A percentile compares a stretch with the other conserved stretches of the same genome.
Evolutionary conservation across 2,888 invertebrate species (phyloP).

Genomic region (Sesia apiformis): DNA sequence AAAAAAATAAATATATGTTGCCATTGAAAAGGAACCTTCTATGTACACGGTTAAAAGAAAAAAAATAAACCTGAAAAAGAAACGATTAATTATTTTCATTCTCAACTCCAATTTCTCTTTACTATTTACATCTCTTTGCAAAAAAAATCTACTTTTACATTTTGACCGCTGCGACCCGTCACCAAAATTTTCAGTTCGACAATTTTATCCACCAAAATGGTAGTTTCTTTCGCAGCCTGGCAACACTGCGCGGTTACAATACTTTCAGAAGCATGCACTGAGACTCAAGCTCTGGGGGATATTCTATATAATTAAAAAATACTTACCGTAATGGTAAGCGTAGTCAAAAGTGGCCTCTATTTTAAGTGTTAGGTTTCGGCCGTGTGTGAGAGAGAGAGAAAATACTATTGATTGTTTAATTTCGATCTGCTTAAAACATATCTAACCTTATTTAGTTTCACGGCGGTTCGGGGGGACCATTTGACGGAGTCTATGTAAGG

Average conservation of each 20-base stretch:
- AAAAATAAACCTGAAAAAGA: conserved; percentile 17
- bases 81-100: conserved; percentile 12
- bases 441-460: conserved; percentile 55
- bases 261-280: conserved; percentile 20
- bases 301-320: conserved; percentile 20
- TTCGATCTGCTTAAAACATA: conserved; percentile 41
- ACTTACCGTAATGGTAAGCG: background rate
- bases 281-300: conserved; percentile 7
- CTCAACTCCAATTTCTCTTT: background rate
- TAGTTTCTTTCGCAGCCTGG: conserved; percentile 8
- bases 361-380: background rate
- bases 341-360: background rate
- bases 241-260: conserved; percentile 13
- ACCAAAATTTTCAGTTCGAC: conserved; percentile 14
- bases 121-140: conserved; percentile 9
- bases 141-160: conserved; percentile 4
- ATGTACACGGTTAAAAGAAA: background rate
- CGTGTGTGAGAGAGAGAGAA: background rate
- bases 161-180: conserved; percentile 18
- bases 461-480: conserved; percentile 38
- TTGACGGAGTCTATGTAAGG: conserved; percentile 28
- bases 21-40: background rate
- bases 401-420: conserved; percentile 6
- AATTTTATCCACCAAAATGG: conserved; percentile 5
- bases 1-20: no score